Evolutionary conservation across 1,140 invertebrate genomes (phyloP).

Genomic region (Micrasema longulum): DNA sequence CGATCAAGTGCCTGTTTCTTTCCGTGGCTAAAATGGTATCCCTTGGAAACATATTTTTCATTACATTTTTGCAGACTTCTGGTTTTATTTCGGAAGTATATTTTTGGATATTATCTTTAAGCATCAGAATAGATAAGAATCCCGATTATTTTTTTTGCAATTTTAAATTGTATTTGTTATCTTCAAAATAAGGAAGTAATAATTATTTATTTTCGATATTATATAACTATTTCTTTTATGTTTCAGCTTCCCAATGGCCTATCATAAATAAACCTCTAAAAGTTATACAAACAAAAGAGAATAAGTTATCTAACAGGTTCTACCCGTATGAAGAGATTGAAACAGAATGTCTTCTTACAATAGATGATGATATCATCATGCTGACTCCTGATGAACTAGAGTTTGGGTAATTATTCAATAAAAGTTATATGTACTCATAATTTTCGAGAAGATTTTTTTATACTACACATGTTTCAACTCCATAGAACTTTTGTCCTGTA

Average conservation of each 20-base stretch:
- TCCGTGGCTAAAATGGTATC: no score
- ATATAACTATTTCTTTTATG: background rate
- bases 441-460: no score
- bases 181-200: background rate
- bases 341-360: constrained; percentile 91
- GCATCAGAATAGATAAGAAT: no score
- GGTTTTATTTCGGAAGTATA: no score
- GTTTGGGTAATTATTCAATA: constrained; percentile 81
- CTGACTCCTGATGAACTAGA: constrained; percentile 92
- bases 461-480: no score
- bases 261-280: constrained; percentile 90
- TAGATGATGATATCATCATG: constrained; percentile 96
- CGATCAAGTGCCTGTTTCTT: no score
- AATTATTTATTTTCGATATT: background rate
- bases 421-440: no score
- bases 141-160: constrained; percentile 11
- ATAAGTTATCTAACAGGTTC: constrained; percentile 94
- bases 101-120: no score
- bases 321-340: constrained; percentile 93
- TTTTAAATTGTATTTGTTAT: constrained; percentile 35
- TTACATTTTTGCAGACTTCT: no score
- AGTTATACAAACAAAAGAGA: constrained; percentile 90
- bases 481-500: no score
- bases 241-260: constrained; percentile 83
- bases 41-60: no score